Evolutionary conservation across 1,140 invertebrate genomes (phyloP).

Genomic region (Uloborus diversus): DNA sequence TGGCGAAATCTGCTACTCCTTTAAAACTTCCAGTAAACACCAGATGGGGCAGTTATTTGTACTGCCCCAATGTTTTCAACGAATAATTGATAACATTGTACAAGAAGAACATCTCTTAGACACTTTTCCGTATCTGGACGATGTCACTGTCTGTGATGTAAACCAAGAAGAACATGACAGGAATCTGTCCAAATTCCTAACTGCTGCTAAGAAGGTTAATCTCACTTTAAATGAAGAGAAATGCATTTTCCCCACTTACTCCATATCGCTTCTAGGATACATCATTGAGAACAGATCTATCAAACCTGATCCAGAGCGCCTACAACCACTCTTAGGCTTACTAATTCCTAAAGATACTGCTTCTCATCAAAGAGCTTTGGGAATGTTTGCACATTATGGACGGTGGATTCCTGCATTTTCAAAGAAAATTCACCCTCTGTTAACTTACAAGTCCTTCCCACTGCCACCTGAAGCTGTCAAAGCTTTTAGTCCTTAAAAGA

Average conservation of each 20-base stretch:
- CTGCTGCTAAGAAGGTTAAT: conserved; percentile 4
- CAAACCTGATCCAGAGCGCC: conserved; percentile 38
- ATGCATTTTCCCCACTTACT: conserved; percentile 3
- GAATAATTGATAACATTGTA: conserved; percentile 64
- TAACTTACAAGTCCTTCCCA: background rate
- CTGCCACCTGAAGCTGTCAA: conserved; percentile 54
- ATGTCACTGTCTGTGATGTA: conserved; percentile 39
- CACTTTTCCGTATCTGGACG: conserved; percentile 57
- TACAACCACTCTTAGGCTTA: conserved; percentile 23
- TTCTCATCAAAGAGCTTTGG: background rate
- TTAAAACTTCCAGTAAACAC: no score
- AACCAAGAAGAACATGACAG: conserved; percentile 33
- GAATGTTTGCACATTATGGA: background rate
- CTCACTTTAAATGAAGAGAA: conserved; percentile 40
- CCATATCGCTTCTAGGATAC: conserved; percentile 43
- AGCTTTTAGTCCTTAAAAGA: conserved; percentile 34
- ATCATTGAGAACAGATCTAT: conserved; percentile 14
- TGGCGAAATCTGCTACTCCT: no score
- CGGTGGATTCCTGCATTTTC: background rate
- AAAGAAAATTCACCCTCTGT: background rate
- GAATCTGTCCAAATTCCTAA: conserved; percentile 13
- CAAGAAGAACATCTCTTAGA: conserved; percentile 32
- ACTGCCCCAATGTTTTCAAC: conserved; percentile 63
- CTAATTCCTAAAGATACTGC: conserved; percentile 8
- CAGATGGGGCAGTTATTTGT: no score